Evolutionary conservation across 92 coral and sea anemone genomes (phyloP), one percentile per base, ranked within the genome.

Genomic region (Phymanthus crucifer): DNA sequence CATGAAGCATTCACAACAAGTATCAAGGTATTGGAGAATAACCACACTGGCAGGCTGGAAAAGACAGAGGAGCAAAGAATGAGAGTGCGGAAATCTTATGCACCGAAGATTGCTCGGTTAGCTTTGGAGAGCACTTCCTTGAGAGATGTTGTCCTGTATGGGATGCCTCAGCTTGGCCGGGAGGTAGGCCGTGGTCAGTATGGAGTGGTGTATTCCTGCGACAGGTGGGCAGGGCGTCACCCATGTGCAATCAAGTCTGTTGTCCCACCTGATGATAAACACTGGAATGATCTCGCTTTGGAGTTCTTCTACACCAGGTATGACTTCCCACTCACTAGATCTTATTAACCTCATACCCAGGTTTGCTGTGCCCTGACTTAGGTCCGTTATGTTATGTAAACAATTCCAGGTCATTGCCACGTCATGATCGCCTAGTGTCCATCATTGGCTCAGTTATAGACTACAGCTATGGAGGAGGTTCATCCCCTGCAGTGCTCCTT

Each of bases 141-240:
- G 69, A 84, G 94, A 37, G 99, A 96, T 91, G 93, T 96, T 58
- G 97, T 96, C 56, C 91, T 93, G 65, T 93, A 86, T 73, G 96
- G 98, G 16, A 96, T 93, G 98, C 99, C 99, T 2, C 97, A 96
- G 71, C 83, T 96, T 84, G 97, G 99, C 26, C 89, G 99, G 4
- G 99, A 96, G 75, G 93, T 96, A 71, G 99, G 99, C 48, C 88
- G 99, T 80, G 99, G 99, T 31, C 99, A 95, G 80, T 96, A 96
- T 85, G 98, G 99, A 11, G 99, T 96, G 45, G 98, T 96, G 74
- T 95, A 95, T 83, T 83, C 99, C 0, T 95, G 99, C 82, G 99
- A 95, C 9, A 81, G 97, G 47, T 95, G 93, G 95, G 99, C 99
- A 69, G 99, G 99, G n/a, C 92, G 83, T 37, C 91, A 88, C 16